Conservation (phyloP, 1,140 invertebrate genomes). For the Choristoneura fumiferana region DNA sequence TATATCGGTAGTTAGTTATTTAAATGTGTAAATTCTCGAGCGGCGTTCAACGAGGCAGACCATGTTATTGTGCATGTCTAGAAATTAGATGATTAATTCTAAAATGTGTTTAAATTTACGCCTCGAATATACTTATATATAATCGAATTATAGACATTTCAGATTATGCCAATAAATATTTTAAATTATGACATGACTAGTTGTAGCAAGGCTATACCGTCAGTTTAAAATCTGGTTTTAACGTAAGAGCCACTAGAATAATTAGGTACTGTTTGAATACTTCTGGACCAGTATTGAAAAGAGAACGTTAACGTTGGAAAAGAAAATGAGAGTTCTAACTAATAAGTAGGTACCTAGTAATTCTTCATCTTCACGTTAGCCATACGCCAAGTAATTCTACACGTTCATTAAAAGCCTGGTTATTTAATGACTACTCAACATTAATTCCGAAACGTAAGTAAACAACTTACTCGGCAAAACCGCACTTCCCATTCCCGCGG, state of each 20-base stretch:
- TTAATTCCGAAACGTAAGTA: conserved; percentile 6
- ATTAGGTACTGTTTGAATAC: too few species aligned
- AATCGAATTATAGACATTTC: neutral
- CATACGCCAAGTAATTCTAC: too few species aligned
- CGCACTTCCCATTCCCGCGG: neutral
- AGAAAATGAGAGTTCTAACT: too few species aligned
- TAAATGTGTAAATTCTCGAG: neutral
- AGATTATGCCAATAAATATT: neutral
- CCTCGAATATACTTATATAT: neutral
- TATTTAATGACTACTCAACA: conserved; percentile 1
- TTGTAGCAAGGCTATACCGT: too few species aligned
- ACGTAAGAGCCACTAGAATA: too few species aligned
- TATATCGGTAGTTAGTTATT: too few species aligned
- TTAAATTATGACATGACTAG: neutral
- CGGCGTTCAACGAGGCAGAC: neutral
- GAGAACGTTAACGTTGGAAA: too few species aligned
- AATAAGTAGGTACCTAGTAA: too few species aligned
- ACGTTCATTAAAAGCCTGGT: neutral
- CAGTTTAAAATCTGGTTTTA: too few species aligned
- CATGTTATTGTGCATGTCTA: neutral
- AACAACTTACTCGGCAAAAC: neutral
- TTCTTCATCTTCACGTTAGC: too few species aligned
- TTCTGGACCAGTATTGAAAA: too few species aligned
- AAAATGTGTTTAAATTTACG: conserved; percentile 3
- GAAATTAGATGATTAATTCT: neutral